Evolutionary conservation across 2,888 invertebrate genomes (phyloP).

Genomic region (Cosmopolites sordidus): DNA sequence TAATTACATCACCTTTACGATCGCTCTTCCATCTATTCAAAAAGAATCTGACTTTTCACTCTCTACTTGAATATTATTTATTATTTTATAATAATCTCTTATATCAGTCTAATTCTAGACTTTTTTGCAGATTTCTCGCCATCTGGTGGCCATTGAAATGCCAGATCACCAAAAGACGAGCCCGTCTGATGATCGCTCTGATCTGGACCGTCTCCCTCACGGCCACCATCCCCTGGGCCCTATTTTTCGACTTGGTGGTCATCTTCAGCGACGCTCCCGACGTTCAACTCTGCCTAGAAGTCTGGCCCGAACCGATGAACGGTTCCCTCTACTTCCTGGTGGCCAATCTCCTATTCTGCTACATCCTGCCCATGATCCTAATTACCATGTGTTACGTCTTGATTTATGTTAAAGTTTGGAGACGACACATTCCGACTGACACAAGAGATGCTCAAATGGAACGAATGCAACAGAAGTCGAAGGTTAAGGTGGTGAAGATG

Average conservation of each 20-base stretch:
- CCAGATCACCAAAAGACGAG: conserved; percentile 84
- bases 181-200: conserved; percentile 79
- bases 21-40: too few relatives aligned
- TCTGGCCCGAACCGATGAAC: conserved; percentile 80
- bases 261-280: conserved; percentile 72
- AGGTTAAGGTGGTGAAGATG: conserved; percentile 94
- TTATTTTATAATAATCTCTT: too few relatives aligned
- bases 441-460: conserved; percentile 89
- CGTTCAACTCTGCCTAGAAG: conserved; percentile 72
- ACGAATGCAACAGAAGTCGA: conserved; percentile 88
- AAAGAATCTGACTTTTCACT: neutral
- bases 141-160: conserved; percentile 93
- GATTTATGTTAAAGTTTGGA: conserved; percentile 85
- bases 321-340: conserved; percentile 83
- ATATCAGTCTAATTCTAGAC: too few relatives aligned
- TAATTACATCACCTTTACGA: too few relatives aligned
- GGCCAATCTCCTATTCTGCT: conserved; percentile 84
- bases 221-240: conserved; percentile 85
- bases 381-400: conserved; percentile 89
- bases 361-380: conserved; percentile 84
- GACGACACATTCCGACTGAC: conserved; percentile 83
- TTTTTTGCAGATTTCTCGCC: conserved; percentile 80
- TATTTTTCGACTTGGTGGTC: conserved; percentile 79
- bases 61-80: too few relatives aligned
- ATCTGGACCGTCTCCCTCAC: conserved; percentile 86